These are phyloP conservation scores for Lysiphlebus fabarum DNA, from an alignment of 1,140 invertebrate species.

Conservation along the genomic window DNA sequence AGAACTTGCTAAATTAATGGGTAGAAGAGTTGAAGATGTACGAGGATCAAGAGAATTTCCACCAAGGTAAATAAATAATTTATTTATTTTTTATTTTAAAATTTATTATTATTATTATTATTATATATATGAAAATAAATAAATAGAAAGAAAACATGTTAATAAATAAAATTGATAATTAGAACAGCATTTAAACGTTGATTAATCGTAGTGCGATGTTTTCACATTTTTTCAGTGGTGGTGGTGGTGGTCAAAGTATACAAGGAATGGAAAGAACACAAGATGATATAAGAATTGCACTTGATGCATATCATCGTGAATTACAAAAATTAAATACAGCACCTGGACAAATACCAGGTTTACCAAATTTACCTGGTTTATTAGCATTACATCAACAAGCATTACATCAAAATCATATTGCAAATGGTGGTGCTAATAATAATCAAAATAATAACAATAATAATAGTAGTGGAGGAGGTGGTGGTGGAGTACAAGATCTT, in stretches of 20 bases:
- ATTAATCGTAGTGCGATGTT: conserved; percentile 62
- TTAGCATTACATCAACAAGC: conserved; percentile 73
- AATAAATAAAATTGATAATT: conserved; percentile 44
- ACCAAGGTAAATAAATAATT: conserved; percentile 40
- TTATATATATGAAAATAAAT: not conserved
- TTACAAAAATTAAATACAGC: conserved; percentile 77
- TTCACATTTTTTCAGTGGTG: conserved; percentile 72
- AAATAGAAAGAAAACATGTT: not conserved
- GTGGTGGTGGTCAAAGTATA: conserved; percentile 50
- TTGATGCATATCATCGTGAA: conserved; percentile 90
- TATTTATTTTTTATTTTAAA: too few relatives aligned
- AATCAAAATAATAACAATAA: too few relatives aligned
- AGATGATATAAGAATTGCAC: conserved; percentile 83
- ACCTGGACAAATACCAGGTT: conserved; percentile 58
- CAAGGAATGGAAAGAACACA: conserved; percentile 70
- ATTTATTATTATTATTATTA: too few relatives aligned
- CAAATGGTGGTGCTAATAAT: conserved; percentile 62
- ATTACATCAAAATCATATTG: conserved; percentile 60
- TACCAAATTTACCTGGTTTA: conserved; percentile 65
- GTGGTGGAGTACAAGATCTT: conserved; percentile 76
- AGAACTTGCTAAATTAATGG: conserved; percentile 89
- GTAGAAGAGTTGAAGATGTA: conserved; percentile 69
- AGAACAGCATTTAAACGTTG: conserved; percentile 62
- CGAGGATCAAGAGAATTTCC: conserved; percentile 64
- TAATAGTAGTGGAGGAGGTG: too few relatives aligned